A percentile compares a stretch with the other conserved stretches of the same genome.
These are phyloP conservation scores for Scotopteryx bipunctaria DNA, from an alignment of 2,888 invertebrate species.

Conservation along the genomic window DNA sequence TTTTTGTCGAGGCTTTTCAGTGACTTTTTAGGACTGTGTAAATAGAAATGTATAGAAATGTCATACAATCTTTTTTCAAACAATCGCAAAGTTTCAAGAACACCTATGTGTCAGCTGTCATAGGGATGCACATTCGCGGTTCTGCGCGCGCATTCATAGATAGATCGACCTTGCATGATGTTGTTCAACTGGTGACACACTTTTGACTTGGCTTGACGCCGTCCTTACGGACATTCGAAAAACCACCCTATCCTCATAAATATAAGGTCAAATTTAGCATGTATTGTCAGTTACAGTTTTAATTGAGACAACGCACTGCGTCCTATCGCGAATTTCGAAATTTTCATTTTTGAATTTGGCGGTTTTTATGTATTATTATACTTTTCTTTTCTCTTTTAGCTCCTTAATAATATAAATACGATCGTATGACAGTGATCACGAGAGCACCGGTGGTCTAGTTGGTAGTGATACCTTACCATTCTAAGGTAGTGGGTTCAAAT, in stretches of 20 bases:
- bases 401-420: no score
- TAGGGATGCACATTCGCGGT: constrained; percentile 69
- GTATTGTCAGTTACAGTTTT: constrained; percentile 46
- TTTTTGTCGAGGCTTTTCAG: no score
- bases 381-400: no score
- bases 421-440: no score
- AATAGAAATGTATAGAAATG: no score
- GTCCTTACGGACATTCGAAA: constrained; percentile 51
- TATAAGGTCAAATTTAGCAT: constrained; percentile 36
- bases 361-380: constrained; percentile 55
- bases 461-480: no score
- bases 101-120: constrained; percentile 15
- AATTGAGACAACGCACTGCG: constrained; percentile 64
- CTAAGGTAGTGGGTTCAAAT: no score
- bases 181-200: constrained; percentile 81
- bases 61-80: no score
- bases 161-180: constrained; percentile 78
- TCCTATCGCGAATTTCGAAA: constrained; percentile 69
- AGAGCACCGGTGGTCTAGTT: no score
- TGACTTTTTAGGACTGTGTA: no score
- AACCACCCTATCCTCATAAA: constrained; percentile 46
- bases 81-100: constrained; percentile 15
- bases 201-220: constrained; percentile 80
- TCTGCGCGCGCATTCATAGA: constrained; percentile 76
- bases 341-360: constrained; percentile 72